Evolutionary conservation across 2,797 vertebrate genomes (phyloP).

Genomic region (Enteromius afrohamiltoni): DNA sequence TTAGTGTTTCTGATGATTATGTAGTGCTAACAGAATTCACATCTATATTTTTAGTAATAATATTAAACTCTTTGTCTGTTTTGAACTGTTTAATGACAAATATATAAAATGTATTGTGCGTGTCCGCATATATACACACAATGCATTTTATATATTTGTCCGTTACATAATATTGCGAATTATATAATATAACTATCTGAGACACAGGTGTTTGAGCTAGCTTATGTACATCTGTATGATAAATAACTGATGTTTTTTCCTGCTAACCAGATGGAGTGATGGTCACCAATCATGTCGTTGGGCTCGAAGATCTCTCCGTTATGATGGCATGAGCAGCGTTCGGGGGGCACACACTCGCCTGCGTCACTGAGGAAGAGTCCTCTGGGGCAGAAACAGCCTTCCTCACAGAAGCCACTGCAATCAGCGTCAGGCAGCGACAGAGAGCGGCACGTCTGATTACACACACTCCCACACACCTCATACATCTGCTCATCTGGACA

Average conservation of each 20-base stretch:
- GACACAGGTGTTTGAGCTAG: neutral
- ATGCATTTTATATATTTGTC: neutral
- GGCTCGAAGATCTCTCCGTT: conserved; percentile 95
- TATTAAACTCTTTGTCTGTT: neutral
- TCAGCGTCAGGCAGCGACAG: conserved; percentile 84
- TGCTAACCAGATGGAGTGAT: conserved; percentile 89
- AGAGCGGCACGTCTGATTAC: conserved; percentile 90
- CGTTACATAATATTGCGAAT: too few species aligned
- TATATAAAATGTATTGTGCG: too few species aligned
- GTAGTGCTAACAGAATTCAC: neutral
- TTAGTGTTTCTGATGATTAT: neutral
- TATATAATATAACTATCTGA: neutral
- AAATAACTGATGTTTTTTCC: neutral
- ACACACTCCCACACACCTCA: conserved; percentile 83
- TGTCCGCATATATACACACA: too few species aligned
- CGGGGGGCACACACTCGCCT: conserved; percentile 84
- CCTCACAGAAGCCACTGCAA: conserved; percentile 78
- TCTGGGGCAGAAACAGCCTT: conserved; percentile 90
- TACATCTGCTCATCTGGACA: conserved; percentile 86
- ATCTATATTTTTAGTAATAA: too few species aligned
- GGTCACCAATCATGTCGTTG: conserved; percentile 88
- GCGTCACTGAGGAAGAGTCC: conserved; percentile 84
- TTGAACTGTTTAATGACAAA: neutral
- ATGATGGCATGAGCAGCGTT: conserved; percentile 89
- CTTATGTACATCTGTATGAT: neutral